A percentile compares a stretch with the other conserved stretches of the same genome.
These are phyloP conservation scores for Pipistrellus pygmaeus DNA, from an alignment of 2,797 vertebrate genomes.

Conservation along the genomic window DNA sequence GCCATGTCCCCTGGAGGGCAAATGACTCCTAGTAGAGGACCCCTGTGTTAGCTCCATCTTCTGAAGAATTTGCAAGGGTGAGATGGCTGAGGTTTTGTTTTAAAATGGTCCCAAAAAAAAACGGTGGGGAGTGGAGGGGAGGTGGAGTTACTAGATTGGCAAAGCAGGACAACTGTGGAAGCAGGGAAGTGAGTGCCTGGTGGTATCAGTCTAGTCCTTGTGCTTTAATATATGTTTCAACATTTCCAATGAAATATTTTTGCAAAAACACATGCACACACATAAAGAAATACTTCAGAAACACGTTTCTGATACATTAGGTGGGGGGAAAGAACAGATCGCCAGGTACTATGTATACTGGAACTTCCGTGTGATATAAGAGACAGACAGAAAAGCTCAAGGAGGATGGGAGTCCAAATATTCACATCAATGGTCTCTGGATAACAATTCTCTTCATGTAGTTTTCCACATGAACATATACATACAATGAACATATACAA, in stretches of 20 bases:
- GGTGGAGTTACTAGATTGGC: neutral
- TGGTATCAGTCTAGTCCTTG: neutral
- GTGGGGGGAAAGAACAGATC: neutral
- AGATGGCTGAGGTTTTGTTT: neutral
- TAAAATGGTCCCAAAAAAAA: neutral
- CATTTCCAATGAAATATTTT: neutral
- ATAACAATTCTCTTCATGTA: constrained; percentile 6
- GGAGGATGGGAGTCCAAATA: neutral
- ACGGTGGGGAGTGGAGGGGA: fast-evolving
- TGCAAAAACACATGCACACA: constrained; percentile 3
- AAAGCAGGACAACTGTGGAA: neutral
- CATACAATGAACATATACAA: neutral
- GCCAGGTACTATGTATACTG: neutral
- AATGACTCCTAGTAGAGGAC: neutral
- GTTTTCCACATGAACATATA: constrained; percentile 16
- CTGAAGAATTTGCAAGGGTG: neutral
- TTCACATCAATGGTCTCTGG: neutral
- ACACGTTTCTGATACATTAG: constrained; percentile 32
- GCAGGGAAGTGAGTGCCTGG: neutral
- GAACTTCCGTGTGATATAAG: constrained; percentile 3
- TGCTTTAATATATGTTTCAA: neutral
- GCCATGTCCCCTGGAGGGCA: neutral
- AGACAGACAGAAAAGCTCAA: neutral
- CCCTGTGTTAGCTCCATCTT: neutral
- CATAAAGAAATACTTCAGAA: neutral